phyloP scores from a whole-genome alignment of 2,888 invertebrate genomes.

The Calliscelio sp. region DNA sequence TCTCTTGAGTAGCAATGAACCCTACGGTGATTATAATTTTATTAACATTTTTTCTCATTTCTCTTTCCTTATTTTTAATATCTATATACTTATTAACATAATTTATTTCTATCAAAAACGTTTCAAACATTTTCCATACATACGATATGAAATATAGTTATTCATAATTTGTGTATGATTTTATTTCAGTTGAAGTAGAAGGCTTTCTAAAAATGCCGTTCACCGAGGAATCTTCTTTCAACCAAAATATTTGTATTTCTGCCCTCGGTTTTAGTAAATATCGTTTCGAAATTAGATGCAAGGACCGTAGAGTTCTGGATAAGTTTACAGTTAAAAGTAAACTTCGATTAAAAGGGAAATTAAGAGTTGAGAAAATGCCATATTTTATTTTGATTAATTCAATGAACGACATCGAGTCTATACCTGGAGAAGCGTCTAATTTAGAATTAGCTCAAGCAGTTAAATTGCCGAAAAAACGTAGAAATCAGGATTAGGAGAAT shows the following conservation, averaged over 20 bases:
- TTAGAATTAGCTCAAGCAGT: not conserved
- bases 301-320: not conserved
- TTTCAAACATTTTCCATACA: no score
- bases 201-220: not conserved
- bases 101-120: no score
- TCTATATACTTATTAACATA: not conserved
- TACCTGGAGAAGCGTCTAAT: not conserved
- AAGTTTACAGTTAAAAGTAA: not conserved
- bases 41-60: not conserved
- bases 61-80: no score
- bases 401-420: not conserved
- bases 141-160: no score
- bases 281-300: not conserved
- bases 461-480: not conserved
- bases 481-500: no score
- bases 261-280: not conserved
- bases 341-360: not conserved
- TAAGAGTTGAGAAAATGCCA: not conserved
- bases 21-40: no score
- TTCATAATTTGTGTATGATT: no score
- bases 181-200: not conserved
- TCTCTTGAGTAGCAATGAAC: no score
- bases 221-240: not conserved
- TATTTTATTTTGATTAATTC: not conserved
- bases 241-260: not conserved